Evolutionary conservation across 2,113 vertebrate species (phyloP).

Genomic region (Megalops atlanticus): DNA sequence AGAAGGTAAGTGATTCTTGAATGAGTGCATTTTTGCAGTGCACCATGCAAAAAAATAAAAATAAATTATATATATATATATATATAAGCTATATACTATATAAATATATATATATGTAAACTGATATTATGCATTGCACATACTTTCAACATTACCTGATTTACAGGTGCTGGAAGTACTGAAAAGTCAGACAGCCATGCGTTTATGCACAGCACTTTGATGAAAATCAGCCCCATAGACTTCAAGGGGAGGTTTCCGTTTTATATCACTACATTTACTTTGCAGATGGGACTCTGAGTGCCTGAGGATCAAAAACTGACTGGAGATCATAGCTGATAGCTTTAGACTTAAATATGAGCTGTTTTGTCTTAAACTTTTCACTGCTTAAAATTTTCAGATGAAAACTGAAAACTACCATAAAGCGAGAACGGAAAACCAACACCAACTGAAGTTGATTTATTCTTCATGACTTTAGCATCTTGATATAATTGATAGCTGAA

Average conservation of each 20-base stretch:
- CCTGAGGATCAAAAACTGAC: background rate
- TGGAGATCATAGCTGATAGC: background rate
- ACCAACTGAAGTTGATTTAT: no score
- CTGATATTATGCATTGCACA: background rate
- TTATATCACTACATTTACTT: background rate
- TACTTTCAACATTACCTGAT: background rate
- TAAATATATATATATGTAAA: no score
- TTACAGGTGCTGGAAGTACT: background rate
- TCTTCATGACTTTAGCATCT: no score
- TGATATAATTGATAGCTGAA: no score
- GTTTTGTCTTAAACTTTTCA: background rate
- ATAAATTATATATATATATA: no score
- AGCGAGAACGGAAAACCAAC: no score
- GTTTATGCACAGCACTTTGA: background rate
- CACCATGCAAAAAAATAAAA: background rate
- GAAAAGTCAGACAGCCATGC: background rate
- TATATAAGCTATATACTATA: no score
- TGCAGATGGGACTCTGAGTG: background rate
- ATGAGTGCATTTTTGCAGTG: background rate
- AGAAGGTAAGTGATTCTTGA: background rate
- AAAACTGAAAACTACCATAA: no score
- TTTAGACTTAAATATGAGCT: background rate
- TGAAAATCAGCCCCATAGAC: background rate
- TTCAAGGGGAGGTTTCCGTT: background rate
- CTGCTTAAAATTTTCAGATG: no score